Conservation (phyloP, 2,113 vertebrate species). For the Ploceus nigricollis region DNA sequence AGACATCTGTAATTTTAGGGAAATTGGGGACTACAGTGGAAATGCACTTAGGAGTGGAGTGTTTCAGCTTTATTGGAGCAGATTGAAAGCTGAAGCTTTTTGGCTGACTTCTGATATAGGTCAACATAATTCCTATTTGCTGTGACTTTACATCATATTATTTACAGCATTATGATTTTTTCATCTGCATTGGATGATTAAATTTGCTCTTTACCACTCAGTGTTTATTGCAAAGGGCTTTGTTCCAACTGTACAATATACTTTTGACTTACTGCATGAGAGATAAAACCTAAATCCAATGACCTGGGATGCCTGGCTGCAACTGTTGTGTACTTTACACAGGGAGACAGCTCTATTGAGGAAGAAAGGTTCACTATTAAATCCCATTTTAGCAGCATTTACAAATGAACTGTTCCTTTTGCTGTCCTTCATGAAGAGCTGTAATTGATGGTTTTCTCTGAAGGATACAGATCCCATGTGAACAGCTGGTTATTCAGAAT, state of each 20-base stretch:
- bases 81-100: conserved; percentile 34
- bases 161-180: conserved; percentile 47
- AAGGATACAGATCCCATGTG: not conserved
- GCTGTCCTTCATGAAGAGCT: not conserved
- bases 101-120: conserved; percentile 55
- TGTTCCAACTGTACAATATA: not conserved
- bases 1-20: not conserved
- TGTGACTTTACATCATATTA: conserved; percentile 26
- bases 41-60: not conserved
- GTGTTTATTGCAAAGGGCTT: conserved; percentile 6
- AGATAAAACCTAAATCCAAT: not conserved
- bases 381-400: not conserved
- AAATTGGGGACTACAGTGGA: not conserved
- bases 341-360: not conserved
- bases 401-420: not conserved
- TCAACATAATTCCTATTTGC: conserved; percentile 38
- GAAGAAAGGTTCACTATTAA: not conserved
- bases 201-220: conserved; percentile 8
- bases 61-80: conserved; percentile 13
- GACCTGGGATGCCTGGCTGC: not conserved
- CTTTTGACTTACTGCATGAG: not conserved
- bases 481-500: not conserved
- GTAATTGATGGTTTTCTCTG: not conserved
- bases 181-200: conserved; percentile 32
- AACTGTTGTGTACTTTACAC: not conserved